Evolutionary conservation across 2,113 vertebrate genomes (phyloP), one percentile per base, ranked within the genome.

Genomic region (Pseudorhombus dupliciocellatus): DNA sequence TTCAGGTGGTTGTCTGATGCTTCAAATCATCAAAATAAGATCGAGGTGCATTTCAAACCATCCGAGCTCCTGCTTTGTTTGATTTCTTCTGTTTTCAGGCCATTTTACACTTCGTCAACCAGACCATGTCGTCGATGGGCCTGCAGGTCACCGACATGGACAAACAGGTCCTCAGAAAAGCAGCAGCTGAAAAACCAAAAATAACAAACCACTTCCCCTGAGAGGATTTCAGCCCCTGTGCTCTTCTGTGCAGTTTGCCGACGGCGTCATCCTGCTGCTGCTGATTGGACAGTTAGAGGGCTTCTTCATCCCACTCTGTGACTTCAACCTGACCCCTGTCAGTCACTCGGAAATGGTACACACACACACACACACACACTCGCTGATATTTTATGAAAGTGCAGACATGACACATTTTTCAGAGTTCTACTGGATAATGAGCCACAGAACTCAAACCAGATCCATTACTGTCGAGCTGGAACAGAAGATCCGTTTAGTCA

Each of bases 261-360:
- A 98, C 34, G 97, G 97, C 0, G 97, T 98, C 64, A 94, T 97
- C 78, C 80, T 98, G 22, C 94, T 99, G 30, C 80, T 98, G 89
- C 87, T 98, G 82, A 96, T 96, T 9, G 97, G 97, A 85, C 96
- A 99, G 61, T 88, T 98, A 55, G 94, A 95, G 44, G 96, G 95
- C 21, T 99, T 94, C 88, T 99, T 96, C 84, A 73, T 99, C 81
- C 95, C 96, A 20, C 84, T 99, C 15, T 90, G 79, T 71, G 85
- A 95, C 28, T 98, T 97, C 87, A 92, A 90, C 83, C 90, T 98
- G 82, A 96, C 87, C 7, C 97, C 97, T 2, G 77, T 70, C 75
- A 93, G 75, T 75, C 80, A 86, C 1, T 69, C 70, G 0, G 95
- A 99, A 84, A 98, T 93, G 97, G 97, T 98, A 60, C n/a, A n/a